phyloP scores from a whole-genome alignment of 2,113 vertebrate species.

The Ovibos moschatus region DNA sequence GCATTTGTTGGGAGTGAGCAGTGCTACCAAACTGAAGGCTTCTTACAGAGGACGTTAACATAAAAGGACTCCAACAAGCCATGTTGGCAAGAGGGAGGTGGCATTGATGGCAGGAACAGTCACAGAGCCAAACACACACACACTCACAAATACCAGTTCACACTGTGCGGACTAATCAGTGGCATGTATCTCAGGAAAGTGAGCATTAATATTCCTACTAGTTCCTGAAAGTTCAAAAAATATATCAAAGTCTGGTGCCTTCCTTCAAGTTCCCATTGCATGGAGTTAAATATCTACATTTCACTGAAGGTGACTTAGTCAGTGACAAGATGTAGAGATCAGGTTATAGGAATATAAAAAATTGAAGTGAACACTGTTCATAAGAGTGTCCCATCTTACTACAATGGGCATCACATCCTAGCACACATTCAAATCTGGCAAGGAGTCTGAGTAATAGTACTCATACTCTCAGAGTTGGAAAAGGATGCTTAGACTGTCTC shows the following conservation, averaged over 20 bases:
- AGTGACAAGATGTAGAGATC: neutral
- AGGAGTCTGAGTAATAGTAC: neutral
- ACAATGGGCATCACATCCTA: neutral
- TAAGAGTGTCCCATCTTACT: neutral
- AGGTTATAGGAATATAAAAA: neutral
- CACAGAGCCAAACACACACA: neutral
- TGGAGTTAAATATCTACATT: neutral
- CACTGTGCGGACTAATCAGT: neutral
- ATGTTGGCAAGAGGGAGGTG: neutral
- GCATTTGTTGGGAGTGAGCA: neutral
- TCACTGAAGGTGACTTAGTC: neutral
- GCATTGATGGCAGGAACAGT: neutral
- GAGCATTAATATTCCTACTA: neutral
- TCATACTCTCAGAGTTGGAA: neutral
- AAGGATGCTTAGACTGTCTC: neutral
- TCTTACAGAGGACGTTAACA: slow-evolving; percentile 43
- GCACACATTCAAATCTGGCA: neutral
- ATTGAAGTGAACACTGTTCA: neutral
- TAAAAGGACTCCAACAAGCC: slow-evolving; percentile 47
- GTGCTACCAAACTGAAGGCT: slow-evolving; percentile 8
- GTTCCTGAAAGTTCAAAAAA: neutral
- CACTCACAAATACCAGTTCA: neutral
- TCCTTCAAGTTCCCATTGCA: neutral
- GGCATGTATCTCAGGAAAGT: neutral
- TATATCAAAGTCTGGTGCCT: neutral